Base-by-base conservation (phyloP, 2,888 invertebrate genomes). In the Athetis lepigone region DNA sequence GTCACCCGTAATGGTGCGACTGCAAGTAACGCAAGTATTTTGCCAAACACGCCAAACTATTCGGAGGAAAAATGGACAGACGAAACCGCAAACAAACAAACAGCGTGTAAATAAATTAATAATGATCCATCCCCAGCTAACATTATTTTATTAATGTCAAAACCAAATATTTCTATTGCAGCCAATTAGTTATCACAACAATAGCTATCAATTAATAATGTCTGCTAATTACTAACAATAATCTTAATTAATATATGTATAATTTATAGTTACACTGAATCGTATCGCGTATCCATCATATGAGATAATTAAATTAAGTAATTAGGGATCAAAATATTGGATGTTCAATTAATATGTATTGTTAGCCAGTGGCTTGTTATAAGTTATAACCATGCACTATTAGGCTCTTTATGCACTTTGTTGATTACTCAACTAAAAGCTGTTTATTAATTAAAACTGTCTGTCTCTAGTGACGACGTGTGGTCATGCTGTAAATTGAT, bases 221-320 rank as follows among this genome's bases (percentile, higher is more conserved):
- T 25, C 4, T 29, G 3, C 23, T 49, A 36, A 62, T 33, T 19
- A 25, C 47, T 52, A 54, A n/a, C n/a, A n/a, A 54, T 46, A 37
- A 54, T 11, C 6, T 19, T 40, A 42, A 73, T 62, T 57, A 40
- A 19, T 73, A 16, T 60, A 16, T 37, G 37, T 23, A n/a, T n/a
- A n/a, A n/a, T 47, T n/a, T 19, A 52, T 25, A 21, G 7, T 29
- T 40, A 4, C 29, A 25, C 9, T 8, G 4, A 36, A 23, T 23
- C 21, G 43, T 45, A 36, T 37, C 23, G 5, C 29, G 36, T 36
- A 33, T 52, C 29, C 25, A 42, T 62, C 33, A 37, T 40, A 36
- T 19, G 18, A 52, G 29, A 60, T 60, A 45, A 70, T 61, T 50
- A n/a, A 29, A 66, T 42, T 45, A 63, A 49, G 27, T 19, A 19